Evolutionary conservation across 2,888 invertebrate genomes (phyloP).

Genomic region (Heterodera filipjevi): DNA sequence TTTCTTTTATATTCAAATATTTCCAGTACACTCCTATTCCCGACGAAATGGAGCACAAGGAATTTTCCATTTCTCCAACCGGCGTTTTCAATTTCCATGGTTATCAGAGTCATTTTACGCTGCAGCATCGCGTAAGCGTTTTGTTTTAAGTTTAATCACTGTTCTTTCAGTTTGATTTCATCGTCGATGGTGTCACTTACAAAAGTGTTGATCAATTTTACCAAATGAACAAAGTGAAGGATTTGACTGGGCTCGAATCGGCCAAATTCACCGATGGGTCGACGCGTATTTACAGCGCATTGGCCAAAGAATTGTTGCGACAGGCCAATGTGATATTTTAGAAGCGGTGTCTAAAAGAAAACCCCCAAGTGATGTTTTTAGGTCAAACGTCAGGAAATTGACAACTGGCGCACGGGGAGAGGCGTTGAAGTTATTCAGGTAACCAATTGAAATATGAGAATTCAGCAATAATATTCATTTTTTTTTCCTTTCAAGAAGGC

Average conservation of each 20-base stretch:
- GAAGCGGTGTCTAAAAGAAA: slow-evolving; percentile 2
- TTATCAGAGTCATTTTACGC: slow-evolving; percentile 37
- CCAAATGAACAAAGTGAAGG: slow-evolving; percentile 42
- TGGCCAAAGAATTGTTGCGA: slow-evolving; percentile 39
- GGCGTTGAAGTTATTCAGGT: slow-evolving; percentile 42
- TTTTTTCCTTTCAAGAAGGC: slow-evolving; percentile 34
- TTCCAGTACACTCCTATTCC: slow-evolving; percentile 39
- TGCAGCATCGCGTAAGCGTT: slow-evolving; percentile 38
- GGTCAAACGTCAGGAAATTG: slow-evolving; percentile 35
- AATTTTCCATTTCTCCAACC: slow-evolving; percentile 23
- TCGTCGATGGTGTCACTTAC: slow-evolving; percentile 37
- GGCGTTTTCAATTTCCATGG: slow-evolving; percentile 41
- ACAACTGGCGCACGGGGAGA: slow-evolving; percentile 40
- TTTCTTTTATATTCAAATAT: background rate
- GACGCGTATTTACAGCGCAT: slow-evolving; percentile 38
- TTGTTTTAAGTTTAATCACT: slow-evolving; percentile 14
- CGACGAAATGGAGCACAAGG: slow-evolving; percentile 33
- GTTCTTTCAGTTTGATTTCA: slow-evolving; percentile 38
- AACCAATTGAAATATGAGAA: background rate
- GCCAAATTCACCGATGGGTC: slow-evolving; percentile 40
- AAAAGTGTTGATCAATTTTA: slow-evolving; percentile 43
- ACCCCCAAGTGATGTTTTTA: slow-evolving; percentile 29
- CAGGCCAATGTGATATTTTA: slow-evolving; percentile 26
- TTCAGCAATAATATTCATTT: background rate
- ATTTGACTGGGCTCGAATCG: slow-evolving; percentile 34